Conservation (phyloP, 2,113 vertebrate genomes). For the Dicaeum eximium region DNA sequence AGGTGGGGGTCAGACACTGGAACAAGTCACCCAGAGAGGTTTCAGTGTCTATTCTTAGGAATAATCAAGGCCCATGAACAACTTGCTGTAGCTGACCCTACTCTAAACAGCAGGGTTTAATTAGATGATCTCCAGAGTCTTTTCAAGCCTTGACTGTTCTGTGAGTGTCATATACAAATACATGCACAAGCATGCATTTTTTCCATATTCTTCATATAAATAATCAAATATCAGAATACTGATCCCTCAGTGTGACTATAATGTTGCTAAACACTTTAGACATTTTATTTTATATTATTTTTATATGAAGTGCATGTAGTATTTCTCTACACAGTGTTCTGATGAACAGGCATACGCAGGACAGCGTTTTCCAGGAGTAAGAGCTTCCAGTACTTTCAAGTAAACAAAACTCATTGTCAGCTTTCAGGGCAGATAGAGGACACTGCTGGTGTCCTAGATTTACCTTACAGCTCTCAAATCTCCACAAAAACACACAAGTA, state of each 20-base stretch:
- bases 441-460: background rate
- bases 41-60: background rate
- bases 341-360: background rate
- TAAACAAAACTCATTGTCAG: background rate
- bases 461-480: background rate
- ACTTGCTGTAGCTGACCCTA: background rate
- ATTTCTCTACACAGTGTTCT: background rate
- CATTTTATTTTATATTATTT: background rate
- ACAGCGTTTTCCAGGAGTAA: background rate
- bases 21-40: background rate
- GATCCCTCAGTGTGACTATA: background rate
- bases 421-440: background rate
- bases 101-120: background rate
- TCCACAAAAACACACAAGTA: background rate
- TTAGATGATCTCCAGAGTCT: background rate
- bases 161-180: background rate
- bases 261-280: background rate
- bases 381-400: background rate
- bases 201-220: background rate
- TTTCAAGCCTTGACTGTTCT: background rate
- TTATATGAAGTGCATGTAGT: background rate
- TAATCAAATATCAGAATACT: background rate
- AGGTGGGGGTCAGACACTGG: background rate
- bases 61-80: background rate
- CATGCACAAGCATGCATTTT: background rate